These are phyloP conservation scores for Morpho achilles DNA, from an alignment of 2,888 invertebrate species.

Conservation along the genomic window DNA sequence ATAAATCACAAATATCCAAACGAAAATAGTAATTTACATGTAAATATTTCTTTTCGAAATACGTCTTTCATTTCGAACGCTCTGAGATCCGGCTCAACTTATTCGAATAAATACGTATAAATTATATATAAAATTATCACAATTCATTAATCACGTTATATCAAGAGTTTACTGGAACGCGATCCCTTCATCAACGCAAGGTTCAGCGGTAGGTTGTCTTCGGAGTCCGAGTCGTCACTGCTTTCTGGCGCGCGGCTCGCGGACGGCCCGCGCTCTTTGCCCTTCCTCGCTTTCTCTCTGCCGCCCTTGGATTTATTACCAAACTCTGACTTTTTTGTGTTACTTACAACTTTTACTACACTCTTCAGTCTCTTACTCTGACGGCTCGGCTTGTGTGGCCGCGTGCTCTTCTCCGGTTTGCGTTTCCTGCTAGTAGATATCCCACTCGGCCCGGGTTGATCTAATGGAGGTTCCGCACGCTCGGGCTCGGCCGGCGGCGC, in stretches of 20 bases:
- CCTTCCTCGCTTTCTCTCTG: not conserved
- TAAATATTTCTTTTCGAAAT: too few relatives aligned
- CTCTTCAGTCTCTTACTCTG: constrained; percentile 63
- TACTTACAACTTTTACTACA: constrained; percentile 58
- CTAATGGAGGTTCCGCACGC: constrained; percentile 10
- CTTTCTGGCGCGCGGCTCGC: not conserved
- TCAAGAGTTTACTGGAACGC: constrained; percentile 4
- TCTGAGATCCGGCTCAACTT: constrained; percentile 13
- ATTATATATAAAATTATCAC: constrained; percentile 25
- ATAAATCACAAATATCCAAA: too few relatives aligned
- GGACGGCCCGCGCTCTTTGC: not conserved
- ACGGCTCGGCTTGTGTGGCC: constrained; percentile 34
- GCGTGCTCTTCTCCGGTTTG: constrained; percentile 21
- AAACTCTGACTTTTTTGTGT: constrained; percentile 24
- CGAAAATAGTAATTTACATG: too few relatives aligned
- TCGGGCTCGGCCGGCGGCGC: constrained; percentile 11
- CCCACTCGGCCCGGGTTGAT: constrained; percentile 36
- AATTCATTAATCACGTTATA: constrained; percentile 13
- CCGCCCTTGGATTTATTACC: constrained; percentile 7
- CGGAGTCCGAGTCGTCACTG: constrained; percentile 44
- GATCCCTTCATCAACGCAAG: constrained; percentile 38
- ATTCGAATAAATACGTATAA: constrained; percentile 10
- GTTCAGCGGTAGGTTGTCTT: constrained; percentile 61
- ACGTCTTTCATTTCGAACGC: too few relatives aligned
- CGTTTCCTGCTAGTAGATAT: constrained; percentile 20